Evolutionary conservation across 2,888 invertebrate genomes (phyloP).

Genomic region (Drosophila stalkeri): DNA sequence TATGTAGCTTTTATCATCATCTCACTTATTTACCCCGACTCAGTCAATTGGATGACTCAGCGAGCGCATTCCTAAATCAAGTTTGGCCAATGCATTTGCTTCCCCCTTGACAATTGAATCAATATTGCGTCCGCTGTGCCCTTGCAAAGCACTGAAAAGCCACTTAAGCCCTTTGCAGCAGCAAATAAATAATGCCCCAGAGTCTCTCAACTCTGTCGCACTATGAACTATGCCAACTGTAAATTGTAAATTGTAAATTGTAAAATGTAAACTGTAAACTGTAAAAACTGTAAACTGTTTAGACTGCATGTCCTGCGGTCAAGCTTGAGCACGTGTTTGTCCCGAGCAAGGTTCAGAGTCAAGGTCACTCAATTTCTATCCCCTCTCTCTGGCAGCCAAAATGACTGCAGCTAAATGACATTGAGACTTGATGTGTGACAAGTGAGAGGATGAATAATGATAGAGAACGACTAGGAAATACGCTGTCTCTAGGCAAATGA

Average conservation of each 20-base stretch:
- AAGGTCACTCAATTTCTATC: constrained; percentile 62
- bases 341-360: constrained; percentile 45
- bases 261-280: background rate
- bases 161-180: constrained; percentile 26
- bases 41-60: background rate
- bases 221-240: constrained; percentile 12
- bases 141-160: constrained; percentile 5
- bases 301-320: constrained; percentile 30
- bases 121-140: constrained; percentile 28
- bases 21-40: background rate
- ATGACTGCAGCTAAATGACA: constrained; percentile 53
- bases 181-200: constrained; percentile 35
- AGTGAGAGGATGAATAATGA: background rate
- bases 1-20: background rate
- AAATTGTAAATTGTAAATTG: background rate
- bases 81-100: background rate
- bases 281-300: background rate
- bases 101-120: constrained; percentile 5
- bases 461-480: background rate
- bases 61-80: constrained; percentile 1
- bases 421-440: constrained; percentile 3
- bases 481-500: background rate
- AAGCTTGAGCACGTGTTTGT: constrained; percentile 32
- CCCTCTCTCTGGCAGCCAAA: constrained; percentile 16
- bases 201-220: constrained; percentile 8